Base-by-base conservation (phyloP, 2,888 invertebrate genomes). In the Lagria hirta region DNA sequence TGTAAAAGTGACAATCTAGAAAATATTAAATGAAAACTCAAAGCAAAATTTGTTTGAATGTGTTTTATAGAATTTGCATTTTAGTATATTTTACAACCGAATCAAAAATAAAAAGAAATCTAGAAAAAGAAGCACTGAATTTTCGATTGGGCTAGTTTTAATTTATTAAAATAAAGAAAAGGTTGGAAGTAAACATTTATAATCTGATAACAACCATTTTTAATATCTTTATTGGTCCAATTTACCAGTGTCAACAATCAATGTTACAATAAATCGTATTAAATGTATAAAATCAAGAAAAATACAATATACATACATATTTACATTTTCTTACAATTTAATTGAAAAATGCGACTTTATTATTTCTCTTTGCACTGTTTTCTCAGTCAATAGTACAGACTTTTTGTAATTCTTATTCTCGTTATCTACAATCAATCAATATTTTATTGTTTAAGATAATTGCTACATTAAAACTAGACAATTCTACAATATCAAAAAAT, bases 231-330 rank as follows among this genome's bases (percentile, higher is more conserved):
- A 48, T 58, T 60, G 60, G 60, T 60, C 60, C 60, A 56, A 52
- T 54, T 59, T 52, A 60, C 59, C 59, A 59, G 57, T 58, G 50
- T 55, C 51, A 60, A 61, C 58, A 59, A 59, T 55, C 47, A 51
- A 51, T 48, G 43, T 40, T 38, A 46, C 35, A 24, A 48, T 42
- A 22, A 43, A 36, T 44, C 32, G 33, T 47, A 36, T 50, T 42
- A 49, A n/a, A 51, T 44, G 52, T 54, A 53, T 45, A 53, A 55
- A 53, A 53, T 27, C 23, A 52, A 51, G 50, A 43, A 45, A 24
- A 17, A 28, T 41, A 37, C 37, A 33, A 22, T 37, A 46, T 50
- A 45, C 30, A 32, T 52, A 52, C 49, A 43, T 54, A 55, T 52
- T 35, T 52, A 55, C 55, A 54, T 3, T 18, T 46, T 46, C 40